A percentile compares a stretch with the other conserved stretches of the same genome.
phyloP scores from a whole-genome alignment of 2,113 vertebrate genomes.

The Pica pica region DNA sequence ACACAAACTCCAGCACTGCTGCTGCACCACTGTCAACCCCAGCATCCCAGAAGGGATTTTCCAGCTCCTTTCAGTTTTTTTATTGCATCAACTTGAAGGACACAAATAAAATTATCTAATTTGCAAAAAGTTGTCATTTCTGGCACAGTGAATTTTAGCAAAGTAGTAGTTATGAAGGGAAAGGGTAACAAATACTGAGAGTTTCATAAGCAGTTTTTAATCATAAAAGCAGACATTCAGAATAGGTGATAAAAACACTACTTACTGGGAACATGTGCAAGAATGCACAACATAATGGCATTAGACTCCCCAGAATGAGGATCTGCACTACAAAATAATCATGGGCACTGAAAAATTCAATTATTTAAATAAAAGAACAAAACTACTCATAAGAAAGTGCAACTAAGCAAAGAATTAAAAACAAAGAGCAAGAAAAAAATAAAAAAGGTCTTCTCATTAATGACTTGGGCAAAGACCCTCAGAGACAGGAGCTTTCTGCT shows the following conservation, averaged over 20 bases:
- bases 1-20: not conserved
- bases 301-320: not conserved
- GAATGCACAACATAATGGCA: not conserved
- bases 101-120: not conserved
- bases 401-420: not conserved
- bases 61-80: not conserved
- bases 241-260: not conserved
- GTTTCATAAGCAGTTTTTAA: not conserved
- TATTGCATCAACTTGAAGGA: not conserved
- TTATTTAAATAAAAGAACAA: not conserved
- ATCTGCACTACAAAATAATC: not conserved
- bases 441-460: not conserved
- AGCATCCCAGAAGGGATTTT: not conserved
- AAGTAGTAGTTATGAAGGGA: not conserved
- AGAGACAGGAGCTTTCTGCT: not conserved
- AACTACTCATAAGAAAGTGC: not conserved
- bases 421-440: not conserved
- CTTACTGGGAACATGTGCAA: not conserved
- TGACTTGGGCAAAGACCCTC: not conserved
- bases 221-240: not conserved
- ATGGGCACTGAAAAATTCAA: not conserved
- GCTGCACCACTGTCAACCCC: not conserved
- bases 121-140: not conserved
- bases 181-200: not conserved
- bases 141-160: not conserved